A percentile compares a stretch with the other conserved stretches of the same genome.
Evolutionary conservation across 2,888 invertebrate species (phyloP).

Genomic region (Mimas tiliae): DNA sequence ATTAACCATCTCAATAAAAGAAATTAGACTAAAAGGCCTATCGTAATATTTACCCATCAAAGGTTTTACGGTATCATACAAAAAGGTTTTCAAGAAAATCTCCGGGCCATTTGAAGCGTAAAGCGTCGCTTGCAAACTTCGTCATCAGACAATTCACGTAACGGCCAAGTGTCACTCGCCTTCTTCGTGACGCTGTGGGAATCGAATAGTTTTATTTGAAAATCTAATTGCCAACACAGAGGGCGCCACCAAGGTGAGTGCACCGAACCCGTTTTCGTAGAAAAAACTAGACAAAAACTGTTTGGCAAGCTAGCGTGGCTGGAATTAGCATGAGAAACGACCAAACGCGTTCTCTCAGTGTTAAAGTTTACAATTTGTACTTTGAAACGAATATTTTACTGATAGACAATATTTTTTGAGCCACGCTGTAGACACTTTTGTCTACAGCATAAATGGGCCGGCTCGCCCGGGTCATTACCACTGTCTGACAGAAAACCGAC

Average conservation of each 20-base stretch:
- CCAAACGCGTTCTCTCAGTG: conserved; percentile 26
- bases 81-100: conserved; percentile 18
- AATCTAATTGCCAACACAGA: conserved; percentile 56
- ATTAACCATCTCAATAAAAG: background rate
- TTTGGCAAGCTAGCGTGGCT: conserved; percentile 69
- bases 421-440: too few relatives aligned
- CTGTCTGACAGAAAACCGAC: too few relatives aligned
- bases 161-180: conserved; percentile 36
- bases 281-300: conserved; percentile 67
- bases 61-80: background rate
- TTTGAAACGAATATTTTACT: conserved; percentile 4
- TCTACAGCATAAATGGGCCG: too few relatives aligned
- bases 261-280: conserved; percentile 62
- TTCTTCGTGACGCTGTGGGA: conserved; percentile 3
- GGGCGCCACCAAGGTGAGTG: conserved; percentile 63
- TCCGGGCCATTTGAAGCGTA: conserved; percentile 36
- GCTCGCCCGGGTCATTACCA: too few relatives aligned
- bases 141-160: conserved; percentile 45
- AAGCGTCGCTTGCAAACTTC: conserved; percentile 41
- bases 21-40: background rate
- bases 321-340: conserved; percentile 67
- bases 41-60: background rate
- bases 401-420: too few relatives aligned
- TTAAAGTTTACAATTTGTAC: conserved; percentile 20
- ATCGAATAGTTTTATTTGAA: conserved; percentile 43